Evolutionary conservation across 2,113 vertebrate species (phyloP).

Genomic region (Athene cunicularia): DNA sequence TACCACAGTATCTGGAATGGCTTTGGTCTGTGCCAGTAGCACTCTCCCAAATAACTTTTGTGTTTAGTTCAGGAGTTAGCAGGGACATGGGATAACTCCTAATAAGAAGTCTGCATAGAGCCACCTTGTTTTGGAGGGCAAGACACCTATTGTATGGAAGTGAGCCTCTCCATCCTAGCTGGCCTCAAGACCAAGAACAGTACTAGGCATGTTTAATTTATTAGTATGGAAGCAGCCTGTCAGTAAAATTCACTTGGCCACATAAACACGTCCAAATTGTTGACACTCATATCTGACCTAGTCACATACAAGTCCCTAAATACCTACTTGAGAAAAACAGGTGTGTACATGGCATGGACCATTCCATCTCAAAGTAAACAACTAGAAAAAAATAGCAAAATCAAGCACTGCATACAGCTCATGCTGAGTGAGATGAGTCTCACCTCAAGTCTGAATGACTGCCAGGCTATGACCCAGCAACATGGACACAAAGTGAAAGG

Average conservation of each 20-base stretch:
- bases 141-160: background rate
- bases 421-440: background rate
- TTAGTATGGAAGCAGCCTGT: background rate
- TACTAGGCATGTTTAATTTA: background rate
- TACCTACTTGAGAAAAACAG: background rate
- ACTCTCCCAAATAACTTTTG: background rate
- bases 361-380: background rate
- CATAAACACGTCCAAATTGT: background rate
- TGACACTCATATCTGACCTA: background rate
- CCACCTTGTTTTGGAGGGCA: background rate
- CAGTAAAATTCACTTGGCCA: background rate
- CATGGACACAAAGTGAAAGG: background rate
- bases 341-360: background rate
- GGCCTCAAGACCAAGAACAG: background rate
- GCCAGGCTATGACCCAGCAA: background rate
- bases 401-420: background rate
- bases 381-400: background rate
- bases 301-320: background rate
- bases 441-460: background rate
- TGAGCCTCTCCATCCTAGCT: background rate
- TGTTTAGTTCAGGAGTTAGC: background rate
- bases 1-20: background rate
- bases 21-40: background rate
- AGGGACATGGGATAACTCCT: background rate
- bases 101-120: background rate